Evolutionary conservation across 2,797 vertebrate species (phyloP).

Genomic region (Loriculus beryllinus): DNA sequence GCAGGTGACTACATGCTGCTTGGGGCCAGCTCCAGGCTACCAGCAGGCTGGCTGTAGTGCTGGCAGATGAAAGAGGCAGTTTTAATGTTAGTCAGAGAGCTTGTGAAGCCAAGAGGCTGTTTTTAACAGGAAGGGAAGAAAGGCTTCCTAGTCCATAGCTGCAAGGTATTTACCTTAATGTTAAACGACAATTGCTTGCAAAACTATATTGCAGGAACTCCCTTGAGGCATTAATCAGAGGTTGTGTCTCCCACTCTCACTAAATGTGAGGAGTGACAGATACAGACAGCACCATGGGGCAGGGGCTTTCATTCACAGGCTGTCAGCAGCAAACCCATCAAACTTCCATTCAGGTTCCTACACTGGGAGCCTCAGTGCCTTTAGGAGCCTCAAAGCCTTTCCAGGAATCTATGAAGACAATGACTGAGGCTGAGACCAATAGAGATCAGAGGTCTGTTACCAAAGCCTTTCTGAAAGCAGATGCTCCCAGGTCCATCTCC

Average conservation of each 20-base stretch:
- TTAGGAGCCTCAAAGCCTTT: neutral
- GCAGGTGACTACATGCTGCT: fast-evolving
- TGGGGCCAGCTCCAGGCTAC: neutral
- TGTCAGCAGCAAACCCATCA: neutral
- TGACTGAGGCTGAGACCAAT: neutral
- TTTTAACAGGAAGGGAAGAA: neutral
- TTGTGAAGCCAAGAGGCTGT: neutral
- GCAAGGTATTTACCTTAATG: conserved; percentile 28
- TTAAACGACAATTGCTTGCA: conserved; percentile 20
- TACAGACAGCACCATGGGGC: neutral
- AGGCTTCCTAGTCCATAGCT: neutral
- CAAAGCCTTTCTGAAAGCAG: neutral
- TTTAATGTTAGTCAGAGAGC: neutral
- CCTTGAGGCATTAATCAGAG: neutral
- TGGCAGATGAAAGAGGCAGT: neutral
- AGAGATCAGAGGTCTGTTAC: neutral
- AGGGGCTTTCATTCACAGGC: neutral
- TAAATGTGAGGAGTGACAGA: neutral
- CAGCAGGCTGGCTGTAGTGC: neutral
- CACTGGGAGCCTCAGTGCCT: neutral
- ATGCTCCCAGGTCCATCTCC: neutral
- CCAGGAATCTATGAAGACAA: neutral
- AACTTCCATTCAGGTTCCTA: neutral
- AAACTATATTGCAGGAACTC: neutral
- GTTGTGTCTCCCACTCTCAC: neutral